Evolutionary conservation across 1,140 invertebrate species (phyloP).

Genomic region (Diploscapter pachys): DNA sequence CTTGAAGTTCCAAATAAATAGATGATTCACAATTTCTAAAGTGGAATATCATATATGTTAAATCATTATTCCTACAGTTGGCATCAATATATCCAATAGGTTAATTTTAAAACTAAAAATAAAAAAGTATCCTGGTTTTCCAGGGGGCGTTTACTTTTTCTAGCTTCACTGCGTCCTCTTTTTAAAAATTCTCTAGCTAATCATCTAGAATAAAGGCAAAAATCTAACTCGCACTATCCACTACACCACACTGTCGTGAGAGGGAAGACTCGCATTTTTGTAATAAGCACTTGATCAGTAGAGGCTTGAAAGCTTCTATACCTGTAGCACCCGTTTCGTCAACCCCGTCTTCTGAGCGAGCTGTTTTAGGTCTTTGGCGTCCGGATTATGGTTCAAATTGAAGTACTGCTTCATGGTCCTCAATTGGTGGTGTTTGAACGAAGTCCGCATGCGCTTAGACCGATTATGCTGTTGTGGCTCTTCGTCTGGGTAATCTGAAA

Average conservation of each 20-base stretch:
- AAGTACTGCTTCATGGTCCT: constrained; percentile 98
- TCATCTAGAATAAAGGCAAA: no score
- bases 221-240: no score
- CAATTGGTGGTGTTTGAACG: constrained; percentile 78
- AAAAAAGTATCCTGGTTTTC: not conserved
- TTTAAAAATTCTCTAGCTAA: not conserved
- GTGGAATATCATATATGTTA: not conserved
- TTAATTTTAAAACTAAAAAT: no score
- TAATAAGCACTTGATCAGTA: not conserved
- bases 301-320: constrained; percentile 60
- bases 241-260: no score
- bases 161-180: not conserved
- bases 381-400: constrained; percentile 96
- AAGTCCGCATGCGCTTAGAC: constrained; percentile 54
- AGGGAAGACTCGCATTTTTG: not conserved
- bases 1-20: not conserved
- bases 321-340: constrained; percentile 94
- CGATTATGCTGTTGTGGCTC: constrained; percentile 11
- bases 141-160: not conserved
- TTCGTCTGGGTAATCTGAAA: not conserved
- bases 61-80: not conserved
- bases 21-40: not conserved
- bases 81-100: not conserved
- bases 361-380: constrained; percentile 94
- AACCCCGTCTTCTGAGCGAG: constrained; percentile 95